A percentile compares a stretch with the other conserved stretches of the same genome.
These are phyloP conservation scores for Papilio xuthus DNA, from an alignment of 1,140 invertebrate species.

Conservation along the genomic window DNA sequence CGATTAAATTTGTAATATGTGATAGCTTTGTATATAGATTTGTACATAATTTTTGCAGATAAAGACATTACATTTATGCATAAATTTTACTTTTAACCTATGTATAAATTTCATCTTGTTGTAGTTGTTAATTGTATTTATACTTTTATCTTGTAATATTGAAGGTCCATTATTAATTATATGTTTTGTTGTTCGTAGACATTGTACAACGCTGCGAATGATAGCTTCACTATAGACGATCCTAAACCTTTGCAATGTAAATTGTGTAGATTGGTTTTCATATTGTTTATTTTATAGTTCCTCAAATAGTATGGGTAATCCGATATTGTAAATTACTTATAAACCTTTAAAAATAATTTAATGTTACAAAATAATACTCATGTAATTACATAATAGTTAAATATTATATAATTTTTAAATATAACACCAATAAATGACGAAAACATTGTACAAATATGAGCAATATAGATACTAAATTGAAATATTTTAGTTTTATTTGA, in stretches of 20 bases:
- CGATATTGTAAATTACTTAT: conserved; percentile 63
- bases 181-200: conserved; percentile 32
- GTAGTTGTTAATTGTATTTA: conserved; percentile 42
- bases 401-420: conserved; percentile 72
- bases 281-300: conserved; percentile 68
- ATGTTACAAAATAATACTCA: conserved; percentile 61
- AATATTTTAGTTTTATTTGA: conserved; percentile 72
- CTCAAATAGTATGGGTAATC: conserved; percentile 62
- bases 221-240: conserved; percentile 32
- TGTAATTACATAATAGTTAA: conserved; percentile 70
- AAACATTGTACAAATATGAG: conserved; percentile 80
- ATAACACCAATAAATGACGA: conserved; percentile 78
- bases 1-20: conserved; percentile 77
- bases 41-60: conserved; percentile 71
- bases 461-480: conserved; percentile 78
- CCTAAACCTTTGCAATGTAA: conserved; percentile 28
- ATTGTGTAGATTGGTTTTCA: conserved; percentile 30
- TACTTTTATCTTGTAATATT: conserved; percentile 41
- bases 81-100: conserved; percentile 36
- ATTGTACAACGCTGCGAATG: conserved; percentile 21
- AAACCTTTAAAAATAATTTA: conserved; percentile 55
- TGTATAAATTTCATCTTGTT: conserved; percentile 37
- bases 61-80: conserved; percentile 58
- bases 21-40: conserved; percentile 79
- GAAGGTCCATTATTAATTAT: conserved; percentile 34